Conservation (phyloP, 2,113 vertebrate species). For the Neogobius melanostomus region DNA sequence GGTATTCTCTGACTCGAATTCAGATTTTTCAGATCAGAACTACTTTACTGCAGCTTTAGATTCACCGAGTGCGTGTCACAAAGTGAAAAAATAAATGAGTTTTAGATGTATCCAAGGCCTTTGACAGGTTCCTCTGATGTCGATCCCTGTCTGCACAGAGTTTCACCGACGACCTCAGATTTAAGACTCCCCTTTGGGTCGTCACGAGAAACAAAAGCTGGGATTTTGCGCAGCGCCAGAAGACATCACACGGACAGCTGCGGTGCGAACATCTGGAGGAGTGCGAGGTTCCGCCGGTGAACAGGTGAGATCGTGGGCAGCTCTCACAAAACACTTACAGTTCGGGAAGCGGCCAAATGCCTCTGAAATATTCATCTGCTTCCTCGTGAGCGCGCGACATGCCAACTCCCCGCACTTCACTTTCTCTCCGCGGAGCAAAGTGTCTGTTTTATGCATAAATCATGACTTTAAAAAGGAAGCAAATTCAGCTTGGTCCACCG, state of each 20-base stretch:
- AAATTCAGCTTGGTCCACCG: background rate
- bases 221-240: background rate
- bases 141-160: too few species aligned
- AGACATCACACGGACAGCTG: background rate
- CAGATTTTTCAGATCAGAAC: too few species aligned
- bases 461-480: background rate
- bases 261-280: conserved; percentile 17
- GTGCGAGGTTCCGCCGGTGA: conserved; percentile 7
- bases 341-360: background rate
- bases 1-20: too few species aligned
- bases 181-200: background rate
- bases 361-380: background rate
- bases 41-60: too few species aligned
- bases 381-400: background rate
- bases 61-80: too few species aligned
- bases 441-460: conserved; percentile 4
- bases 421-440: background rate
- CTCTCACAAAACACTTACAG: background rate
- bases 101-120: too few species aligned
- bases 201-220: background rate
- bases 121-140: too few species aligned
- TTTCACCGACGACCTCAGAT: background rate
- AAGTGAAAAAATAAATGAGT: too few species aligned
- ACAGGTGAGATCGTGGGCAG: conserved; percentile 3
- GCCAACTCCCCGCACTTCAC: background rate